Evolutionary conservation across 2,113 vertebrate species (phyloP), one percentile per base, ranked within the genome.

Genomic region (Colossoma macropomum): DNA sequence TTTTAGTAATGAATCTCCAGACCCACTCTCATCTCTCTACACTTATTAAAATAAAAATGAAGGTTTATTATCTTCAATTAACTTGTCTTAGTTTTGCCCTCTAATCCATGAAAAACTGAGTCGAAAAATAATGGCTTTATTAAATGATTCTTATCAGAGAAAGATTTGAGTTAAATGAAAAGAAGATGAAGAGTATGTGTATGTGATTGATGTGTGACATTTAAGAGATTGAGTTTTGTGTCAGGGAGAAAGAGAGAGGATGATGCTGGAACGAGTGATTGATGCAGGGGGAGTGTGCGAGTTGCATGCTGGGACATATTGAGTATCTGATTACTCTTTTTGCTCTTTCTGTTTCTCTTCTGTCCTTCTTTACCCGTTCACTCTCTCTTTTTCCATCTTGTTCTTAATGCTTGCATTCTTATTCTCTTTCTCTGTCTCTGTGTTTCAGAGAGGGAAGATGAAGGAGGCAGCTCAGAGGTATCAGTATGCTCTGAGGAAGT

Each of bases 381-480:
- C 25, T 34, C n/a, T n/a, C n/a, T n/a, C n/a, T n/a, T n/a, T n/a
- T n/a, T n/a, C n/a, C 73, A 28, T 74, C 72, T 45, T 28, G 77
- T n/a, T 32, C 48, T 45, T 56, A 59, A 52, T 27, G 16, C 66
- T 27, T 13, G 28, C 56, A 50, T 68, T 68, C 62, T 80, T 69
- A 77, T 62, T 89, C 86, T 87, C 75, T 68, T 16, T 87, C 65
- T 88, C 84, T 90, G 9, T 52, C 17, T 52, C 15, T 52, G 9
- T 19, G 17, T 76, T 92, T 75, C 92, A 99, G 98, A 99, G 99
- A 91, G 98, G 98, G 50, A 99, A 98, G 93, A 98, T 99, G 98
- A 99, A 98, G 88, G 98, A 99, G 68, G 97, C 98, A 3, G 96
- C 98, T 0, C 98, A 99, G 94, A 94, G 98, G 89, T 99, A 99